Percentiles rank a stretch among this genome's conserved stretches.
phyloP scores from a whole-genome alignment of 2,797 vertebrate species.

The Naso thynnoides region DNA sequence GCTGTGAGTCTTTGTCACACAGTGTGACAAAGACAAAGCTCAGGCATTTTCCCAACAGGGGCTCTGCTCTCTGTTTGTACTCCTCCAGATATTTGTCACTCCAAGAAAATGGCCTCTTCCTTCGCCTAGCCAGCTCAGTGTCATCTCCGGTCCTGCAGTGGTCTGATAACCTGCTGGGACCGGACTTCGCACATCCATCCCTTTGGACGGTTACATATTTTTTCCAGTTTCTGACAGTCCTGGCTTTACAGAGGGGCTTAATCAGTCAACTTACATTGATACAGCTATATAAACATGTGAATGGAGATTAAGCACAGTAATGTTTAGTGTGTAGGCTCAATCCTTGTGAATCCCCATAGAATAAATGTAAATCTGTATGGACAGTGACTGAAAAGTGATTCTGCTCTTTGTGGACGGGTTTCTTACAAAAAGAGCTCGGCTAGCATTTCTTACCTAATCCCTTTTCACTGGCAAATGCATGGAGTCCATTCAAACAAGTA shows the following conservation, averaged over 20 bases:
- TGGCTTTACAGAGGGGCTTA: constrained; percentile 25
- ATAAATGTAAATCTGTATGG: constrained; percentile 6
- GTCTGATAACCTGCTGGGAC: constrained; percentile 69
- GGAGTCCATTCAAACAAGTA: neutral
- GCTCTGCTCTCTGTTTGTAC: constrained; percentile 73
- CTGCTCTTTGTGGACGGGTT: constrained; percentile 3
- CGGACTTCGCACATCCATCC: constrained; percentile 47
- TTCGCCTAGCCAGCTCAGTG: constrained; percentile 53
- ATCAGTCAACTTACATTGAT: constrained; percentile 17
- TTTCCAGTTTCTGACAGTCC: constrained; percentile 24
- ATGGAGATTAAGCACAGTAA: constrained; percentile 2
- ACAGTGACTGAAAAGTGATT: constrained; percentile 2
- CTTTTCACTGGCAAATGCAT: neutral
- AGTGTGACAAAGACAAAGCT: constrained; percentile 80
- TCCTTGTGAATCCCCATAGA: neutral
- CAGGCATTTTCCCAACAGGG: constrained; percentile 74
- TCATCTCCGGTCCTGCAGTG: constrained; percentile 66
- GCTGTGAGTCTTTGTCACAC: constrained; percentile 74
- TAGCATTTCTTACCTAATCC: neutral
- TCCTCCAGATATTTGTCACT: constrained; percentile 78
- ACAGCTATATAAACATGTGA: constrained; percentile 12
- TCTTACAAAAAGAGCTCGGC: neutral
- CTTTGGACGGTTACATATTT: constrained; percentile 41
- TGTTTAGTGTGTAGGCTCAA: neutral
- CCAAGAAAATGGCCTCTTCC: constrained; percentile 71